Base-by-base conservation (phyloP, 2,888 invertebrate genomes). In the Hydrotaea cyrtoneurina region DNA sequence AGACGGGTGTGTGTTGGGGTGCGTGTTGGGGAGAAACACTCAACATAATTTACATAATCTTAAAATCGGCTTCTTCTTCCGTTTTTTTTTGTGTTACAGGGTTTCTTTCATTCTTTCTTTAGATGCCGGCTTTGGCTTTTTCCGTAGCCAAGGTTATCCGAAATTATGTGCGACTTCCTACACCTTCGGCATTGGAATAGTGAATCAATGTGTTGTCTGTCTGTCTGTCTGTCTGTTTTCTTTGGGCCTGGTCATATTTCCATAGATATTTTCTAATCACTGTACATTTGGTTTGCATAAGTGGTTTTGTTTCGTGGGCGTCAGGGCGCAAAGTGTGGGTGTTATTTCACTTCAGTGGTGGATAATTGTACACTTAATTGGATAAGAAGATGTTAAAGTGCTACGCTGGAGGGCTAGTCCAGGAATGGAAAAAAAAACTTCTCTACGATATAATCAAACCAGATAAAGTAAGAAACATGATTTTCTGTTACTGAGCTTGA, bases 21-120 rank as follows among this genome's bases (percentile, higher is more conserved):
- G 26, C 39, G 36, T 62, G 19, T 62, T 64, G 36, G 17, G 36
- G 19, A n/a, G 21, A 39, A 66, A 66, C 21, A 39, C 66, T 43
- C 39, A 39, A 43, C 21, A 39, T 66, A 66, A 66, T 66, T 66
- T 66, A 43, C 66, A 66, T 66, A 66, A 66, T 66, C 31, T 21
- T 66, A 66, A 66, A 66, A 43, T 19, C 39, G 39, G 21, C 66
- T 66, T 66, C 17, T 26, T 59, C 2, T 23, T 59, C 4, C 10
- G 8, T 13, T 39, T 39, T 10, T 7, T 7, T 64, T 36, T 36
- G 13, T 55, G 55, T 53, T 53, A 53, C n/a, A 19, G 57, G 23
- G 23, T 21, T 64, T 64, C 39, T 36, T 39, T 43, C 39, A 11
- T 13, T 36, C 11, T 4, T 19, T 66, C 66, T 19, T 39, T 17